phyloP scores from a whole-genome alignment of 2,888 invertebrate species.

The Machimus rusticus region DNA sequence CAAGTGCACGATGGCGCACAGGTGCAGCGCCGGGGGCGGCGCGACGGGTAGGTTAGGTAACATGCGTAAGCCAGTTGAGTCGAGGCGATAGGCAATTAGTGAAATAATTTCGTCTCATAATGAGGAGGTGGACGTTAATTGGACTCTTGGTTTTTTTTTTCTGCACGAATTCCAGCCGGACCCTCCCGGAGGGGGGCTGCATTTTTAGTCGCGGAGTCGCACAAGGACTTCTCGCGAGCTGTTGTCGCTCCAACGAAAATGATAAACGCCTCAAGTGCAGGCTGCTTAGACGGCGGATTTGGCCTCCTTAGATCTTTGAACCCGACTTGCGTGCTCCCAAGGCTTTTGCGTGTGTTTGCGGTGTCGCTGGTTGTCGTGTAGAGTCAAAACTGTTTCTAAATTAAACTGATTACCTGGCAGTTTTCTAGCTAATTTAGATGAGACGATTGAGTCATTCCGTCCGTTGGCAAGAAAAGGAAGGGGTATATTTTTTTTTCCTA shows the following conservation, averaged over 20 bases:
- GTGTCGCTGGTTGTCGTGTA: not conserved
- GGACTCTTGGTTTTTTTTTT: not conserved
- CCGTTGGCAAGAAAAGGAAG: not conserved
- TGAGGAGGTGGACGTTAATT: slow-evolving; percentile 31
- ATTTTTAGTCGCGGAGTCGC: not conserved
- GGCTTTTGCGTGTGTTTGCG: not conserved
- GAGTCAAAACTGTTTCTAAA: slow-evolving; percentile 21
- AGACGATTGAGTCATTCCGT: not conserved
- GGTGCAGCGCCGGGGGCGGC: not conserved
- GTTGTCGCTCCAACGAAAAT: not conserved
- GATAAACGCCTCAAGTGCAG: slow-evolving; percentile 11
- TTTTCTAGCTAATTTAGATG: slow-evolving; percentile 17
- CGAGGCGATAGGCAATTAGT: slow-evolving; percentile 5
- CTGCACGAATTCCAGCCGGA: not conserved
- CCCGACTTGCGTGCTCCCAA: slow-evolving; percentile 10
- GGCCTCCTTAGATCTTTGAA: slow-evolving; percentile 28
- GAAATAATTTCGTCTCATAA: not conserved
- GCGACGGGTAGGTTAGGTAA: not conserved
- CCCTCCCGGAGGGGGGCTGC: not conserved
- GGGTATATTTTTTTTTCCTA: not conserved
- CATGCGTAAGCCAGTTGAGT: not conserved
- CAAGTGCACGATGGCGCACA: not conserved
- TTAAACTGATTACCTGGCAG: slow-evolving; percentile 15
- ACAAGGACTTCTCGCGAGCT: slow-evolving; percentile 20
- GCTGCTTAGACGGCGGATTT: slow-evolving; percentile 15